Base-by-base conservation (phyloP, 1,140 invertebrate species). In the Lepidurus couesii region DNA sequence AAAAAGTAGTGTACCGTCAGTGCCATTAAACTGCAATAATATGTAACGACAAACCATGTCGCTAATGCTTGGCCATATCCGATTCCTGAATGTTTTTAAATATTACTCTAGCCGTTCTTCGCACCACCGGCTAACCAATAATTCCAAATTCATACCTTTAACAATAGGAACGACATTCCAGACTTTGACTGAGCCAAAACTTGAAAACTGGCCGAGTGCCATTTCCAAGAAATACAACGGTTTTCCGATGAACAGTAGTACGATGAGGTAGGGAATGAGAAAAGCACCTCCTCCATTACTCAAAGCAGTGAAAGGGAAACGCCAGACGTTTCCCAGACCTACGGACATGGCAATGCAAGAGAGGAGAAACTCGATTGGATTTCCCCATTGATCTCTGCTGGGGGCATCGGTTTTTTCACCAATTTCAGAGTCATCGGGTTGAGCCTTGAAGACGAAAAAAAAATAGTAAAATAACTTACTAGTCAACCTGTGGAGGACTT, bases 181-280 rank as follows among this genome's bases (percentile, higher is more conserved):
- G 24, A 85, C 83, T 78, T 85, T 85, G 44, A 86, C 82, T 75
- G 84, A 83, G 42, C 84, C 84, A 42, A 81, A 82, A 34, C 84
- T 84, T 9, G 82, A 84, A 82, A 87, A 88, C 81, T 89, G 88
- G 11, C 88, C 88, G 24, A 89, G 81, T 0, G 85, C 83, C 80
- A 84, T 80, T 76, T 89, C 87, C 82, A 88, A 82, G 81, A 86
- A 86, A 81, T 88, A 89, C 80, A 86, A 83, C 0, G 87, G 87
- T 78, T 86, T 86, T 21, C 88, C 88, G 78, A 89, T 86, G 44
- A 89, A 82, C 13, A 89, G 84, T 80, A 90, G 86, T 42, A 91
- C 87, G 13, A 89, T 82, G 34, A 89, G 79, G 81, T 89, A 89
- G 6, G 88, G 88, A 45, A 89, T 86, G 45, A 87, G 81, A 81